A percentile compares a stretch with the other conserved stretches of the same genome.
Evolutionary conservation across 2,113 vertebrate species (phyloP).

Genomic region (Cryptoleucopteryx plumbea): DNA sequence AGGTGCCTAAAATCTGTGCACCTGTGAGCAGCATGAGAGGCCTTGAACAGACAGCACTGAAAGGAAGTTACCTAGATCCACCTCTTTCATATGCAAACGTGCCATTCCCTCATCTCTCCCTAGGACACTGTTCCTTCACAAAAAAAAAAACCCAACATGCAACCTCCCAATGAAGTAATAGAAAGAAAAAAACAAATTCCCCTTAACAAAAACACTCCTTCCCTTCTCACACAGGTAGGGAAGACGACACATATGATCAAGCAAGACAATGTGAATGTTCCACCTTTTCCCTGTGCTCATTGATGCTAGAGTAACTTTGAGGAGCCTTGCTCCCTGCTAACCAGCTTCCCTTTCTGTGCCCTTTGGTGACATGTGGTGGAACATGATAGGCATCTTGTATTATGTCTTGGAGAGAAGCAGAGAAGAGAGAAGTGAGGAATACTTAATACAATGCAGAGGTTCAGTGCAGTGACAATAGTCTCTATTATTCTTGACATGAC

Average conservation of each 20-base stretch:
- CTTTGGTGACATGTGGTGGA: not conserved
- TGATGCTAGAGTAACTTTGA: not conserved
- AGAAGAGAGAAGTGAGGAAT: not conserved
- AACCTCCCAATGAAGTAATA: not conserved
- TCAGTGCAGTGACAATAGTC: constrained; percentile 12
- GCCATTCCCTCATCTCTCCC: not conserved
- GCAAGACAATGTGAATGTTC: not conserved
- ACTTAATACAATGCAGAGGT: not conserved
- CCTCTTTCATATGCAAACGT: rapidly evolving
- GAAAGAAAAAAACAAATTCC: not conserved
- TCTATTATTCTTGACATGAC: constrained; percentile 42
- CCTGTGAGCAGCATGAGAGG: not conserved
- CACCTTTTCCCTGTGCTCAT: not conserved
- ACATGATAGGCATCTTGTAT: not conserved
- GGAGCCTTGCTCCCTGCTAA: not conserved
- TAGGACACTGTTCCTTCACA: not conserved
- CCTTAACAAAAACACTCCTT: not conserved
- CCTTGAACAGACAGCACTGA: not conserved
- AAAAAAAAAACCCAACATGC: not conserved
- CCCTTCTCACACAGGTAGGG: not conserved
- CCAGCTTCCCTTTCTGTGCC: not conserved
- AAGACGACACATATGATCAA: not conserved
- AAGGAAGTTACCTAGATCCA: not conserved
- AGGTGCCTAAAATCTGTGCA: not conserved
- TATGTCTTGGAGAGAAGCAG: not conserved